Base-by-base conservation (phyloP, 2,888 invertebrate genomes). In the Drosophila koepferae region DNA sequence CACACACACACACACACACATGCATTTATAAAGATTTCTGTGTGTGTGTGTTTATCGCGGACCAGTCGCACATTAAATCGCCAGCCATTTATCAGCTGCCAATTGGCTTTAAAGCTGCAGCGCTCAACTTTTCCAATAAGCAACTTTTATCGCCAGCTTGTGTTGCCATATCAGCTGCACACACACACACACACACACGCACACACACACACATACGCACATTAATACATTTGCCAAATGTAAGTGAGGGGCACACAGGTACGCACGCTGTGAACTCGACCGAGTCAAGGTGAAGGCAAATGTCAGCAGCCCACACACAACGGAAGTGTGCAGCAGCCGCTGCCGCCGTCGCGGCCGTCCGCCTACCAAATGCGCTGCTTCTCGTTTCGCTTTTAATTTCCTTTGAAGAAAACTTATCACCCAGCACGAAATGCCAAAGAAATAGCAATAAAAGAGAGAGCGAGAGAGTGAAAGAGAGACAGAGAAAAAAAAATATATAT, bases 361-460 rank as follows among this genome's bases (percentile, higher is more conserved):
- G n/a, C 59, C 63, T 41, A 41, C 41, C 41, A 41, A 41, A n/a
- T 41, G 64, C 31, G 62, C 43, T 51, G 64, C 63, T 56, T 44
- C 59, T 64, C 81, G 73, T 71, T 82, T 82, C 80, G 82, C 80
- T 81, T 81, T 81, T 81, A 82, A 81, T 81, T 81, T 81, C 81
- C 81, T 81, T 82, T 80, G 80, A 81, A 81, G 81, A 73, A 82
- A 82, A 81, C 83, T 82, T 82, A 81, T 81, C 81, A 76, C 81
- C 80, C 82, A 59, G 77, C 76, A 77, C 72, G 66, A 79, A 76
- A 76, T 80, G 74, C 78, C 81, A 77, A 79, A 77, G 77, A 81
- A 80, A 73, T 74, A 58, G 79, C 82, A 80, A 82, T 79, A 79
- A 79, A 71, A 69, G 67, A 46, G 46, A 44, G 3, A 28, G 28